Evolutionary conservation across 2,888 invertebrate species (phyloP).

Genomic region (Dichetophora obliterata): DNA sequence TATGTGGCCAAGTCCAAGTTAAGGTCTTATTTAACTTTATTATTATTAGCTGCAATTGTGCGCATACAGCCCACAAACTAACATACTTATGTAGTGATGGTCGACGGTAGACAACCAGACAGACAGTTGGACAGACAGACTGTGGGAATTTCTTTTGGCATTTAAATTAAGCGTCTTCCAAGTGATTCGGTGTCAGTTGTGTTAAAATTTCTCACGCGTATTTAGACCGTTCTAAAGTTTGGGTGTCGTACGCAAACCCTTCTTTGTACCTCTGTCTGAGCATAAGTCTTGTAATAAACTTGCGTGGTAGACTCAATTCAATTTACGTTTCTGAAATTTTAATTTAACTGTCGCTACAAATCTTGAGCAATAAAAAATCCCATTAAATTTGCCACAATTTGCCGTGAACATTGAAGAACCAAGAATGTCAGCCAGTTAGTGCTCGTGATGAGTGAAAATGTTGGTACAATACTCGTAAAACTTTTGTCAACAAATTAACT

Average conservation of each 20-base stretch:
- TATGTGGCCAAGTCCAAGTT: conserved; percentile 50
- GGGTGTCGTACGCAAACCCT: conserved; percentile 22
- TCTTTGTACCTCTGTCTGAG: not conserved
- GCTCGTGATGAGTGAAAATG: not conserved
- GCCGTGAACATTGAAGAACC: not conserved
- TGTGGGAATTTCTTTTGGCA: conserved; percentile 27
- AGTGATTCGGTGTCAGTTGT: conserved; percentile 2
- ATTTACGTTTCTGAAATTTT: conserved; percentile 65
- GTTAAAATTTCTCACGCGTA: conserved; percentile 65
- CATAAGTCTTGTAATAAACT: not conserved
- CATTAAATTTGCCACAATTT: conserved; percentile 34
- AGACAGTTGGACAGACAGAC: not conserved
- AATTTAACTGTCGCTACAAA: conserved; percentile 53
- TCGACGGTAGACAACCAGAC: not conserved
- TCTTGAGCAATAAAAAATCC: conserved; percentile 5
- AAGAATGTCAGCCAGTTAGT: not conserved
- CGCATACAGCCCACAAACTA: not conserved
- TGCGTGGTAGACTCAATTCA: conserved; percentile 50
- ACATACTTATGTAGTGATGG: not conserved
- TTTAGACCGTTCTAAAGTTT: conserved; percentile 56
- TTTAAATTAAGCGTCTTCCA: conserved; percentile 15
- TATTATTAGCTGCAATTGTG: conserved; percentile 60
- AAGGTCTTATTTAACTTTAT: conserved; percentile 61
- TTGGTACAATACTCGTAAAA: not conserved
- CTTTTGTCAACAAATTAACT: conserved; percentile 33